phyloP scores from a whole-genome alignment of 2,888 invertebrate species.

The Zeuzera pyrina region DNA sequence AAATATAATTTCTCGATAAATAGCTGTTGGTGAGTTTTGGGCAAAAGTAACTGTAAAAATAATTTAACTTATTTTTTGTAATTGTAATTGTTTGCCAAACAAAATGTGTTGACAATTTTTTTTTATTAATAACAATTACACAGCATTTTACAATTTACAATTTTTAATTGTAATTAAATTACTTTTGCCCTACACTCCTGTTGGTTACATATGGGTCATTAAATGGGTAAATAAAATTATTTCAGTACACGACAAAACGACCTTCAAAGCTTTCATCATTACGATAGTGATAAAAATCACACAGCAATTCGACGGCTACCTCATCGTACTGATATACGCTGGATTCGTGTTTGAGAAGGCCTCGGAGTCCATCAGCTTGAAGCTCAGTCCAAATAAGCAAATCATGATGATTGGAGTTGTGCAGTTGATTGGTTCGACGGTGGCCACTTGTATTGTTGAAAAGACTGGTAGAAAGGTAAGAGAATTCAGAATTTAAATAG shows the following conservation, averaged over 20 bases:
- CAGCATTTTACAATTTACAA: no score
- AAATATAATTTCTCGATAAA: no score
- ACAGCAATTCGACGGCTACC: conserved; percentile 62
- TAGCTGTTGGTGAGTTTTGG: no score
- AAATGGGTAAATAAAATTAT: conserved; percentile 9
- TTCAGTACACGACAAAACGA: conserved; percentile 51
- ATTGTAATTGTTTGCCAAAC: no score
- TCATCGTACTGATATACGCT: conserved; percentile 60
- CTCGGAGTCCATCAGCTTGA: conserved; percentile 38
- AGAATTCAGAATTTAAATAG: no score
- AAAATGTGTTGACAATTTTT: no score
- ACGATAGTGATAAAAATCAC: conserved; percentile 57
- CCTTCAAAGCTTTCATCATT: conserved; percentile 58
- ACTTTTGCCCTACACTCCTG: no score
- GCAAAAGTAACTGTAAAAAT: no score
- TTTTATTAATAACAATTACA: no score
- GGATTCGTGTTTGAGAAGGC: conserved; percentile 55
- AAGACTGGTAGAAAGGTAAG: conserved; percentile 59
- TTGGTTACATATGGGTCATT: not conserved
- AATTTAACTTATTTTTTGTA: no score
- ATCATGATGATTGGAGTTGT: conserved; percentile 57
- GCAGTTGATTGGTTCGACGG: conserved; percentile 47
- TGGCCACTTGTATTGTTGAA: conserved; percentile 57
- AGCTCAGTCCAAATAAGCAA: conserved; percentile 58
- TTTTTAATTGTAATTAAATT: no score